Base-by-base conservation (phyloP, 2,888 invertebrate species). In the Lamproptera curius region DNA sequence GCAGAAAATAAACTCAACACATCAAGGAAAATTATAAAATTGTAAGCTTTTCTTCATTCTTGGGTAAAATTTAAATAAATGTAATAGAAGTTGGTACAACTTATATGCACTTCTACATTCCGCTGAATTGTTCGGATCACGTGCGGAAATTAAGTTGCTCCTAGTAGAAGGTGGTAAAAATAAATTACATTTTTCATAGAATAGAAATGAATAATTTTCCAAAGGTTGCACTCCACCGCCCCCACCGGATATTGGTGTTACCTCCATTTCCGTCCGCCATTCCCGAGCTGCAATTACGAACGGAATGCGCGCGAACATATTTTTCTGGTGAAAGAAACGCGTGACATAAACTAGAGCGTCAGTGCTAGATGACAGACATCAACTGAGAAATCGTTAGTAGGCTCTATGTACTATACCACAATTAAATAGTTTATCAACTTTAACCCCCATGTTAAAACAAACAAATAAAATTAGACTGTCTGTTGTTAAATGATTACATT, bases 201-300 rank as follows among this genome's bases (percentile, higher is more conserved):
- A 48, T 48, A 39, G 38, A 48, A 48, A 48, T 43, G 48, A 48
- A 48, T 48, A 48, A 48, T 48, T 48, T 48, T 48, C 48, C 49
- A 43, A 43, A 48, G 42, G 48, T 43, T 48, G 48, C 48, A 43
- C 48, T 48, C 48, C 43, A 38, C 14, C 39, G 48, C 42, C 20
- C 47, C 52, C 51, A 51, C 61, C 80, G 82, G 82, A 82, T 79
- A 82, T 82, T 81, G 80, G 66, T 62, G 63, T 61, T 65, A 68
- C 73, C 70, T 66, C 70, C 67, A 77, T 78, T 79, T 81, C 82
- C 82, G 80, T 47, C 59, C 56, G 63, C 65, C 66, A 63, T 68
- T 64, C 60, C 69, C 65, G 67, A 68, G 59, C 63, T 63, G 61
- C 57, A 59, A 62, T 48, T 48, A 43, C 42, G 43, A 42, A 42